Base-by-base conservation (phyloP, 2,797 vertebrate genomes). In the Melanotaenia parkinsoni region DNA sequence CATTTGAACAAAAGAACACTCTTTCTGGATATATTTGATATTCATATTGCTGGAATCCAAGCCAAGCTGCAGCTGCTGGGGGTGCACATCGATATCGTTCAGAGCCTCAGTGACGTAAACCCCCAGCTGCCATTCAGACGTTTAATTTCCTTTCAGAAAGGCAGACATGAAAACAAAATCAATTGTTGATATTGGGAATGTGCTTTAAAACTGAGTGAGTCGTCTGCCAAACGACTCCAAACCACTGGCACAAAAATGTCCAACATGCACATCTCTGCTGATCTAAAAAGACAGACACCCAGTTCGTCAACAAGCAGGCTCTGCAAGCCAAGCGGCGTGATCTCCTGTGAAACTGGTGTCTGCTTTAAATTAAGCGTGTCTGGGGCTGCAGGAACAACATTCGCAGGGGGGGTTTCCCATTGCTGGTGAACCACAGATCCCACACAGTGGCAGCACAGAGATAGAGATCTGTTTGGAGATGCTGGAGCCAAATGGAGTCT, bases 401-500 rank as follows among this genome's bases (percentile, higher is more conserved):
- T 24, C 77, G 51, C 59, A 5, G 64, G 70, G 61, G 13, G 40
- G 40, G 56, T 45, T 80, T 85, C 83, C 79, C 81, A 77, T 56
- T 45, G 64, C 63, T 18, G 63, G 58, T 20, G 47, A 77, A 56
- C 28, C 43, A 72, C 38, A 54, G 67, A 60, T 60, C 30, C 20
- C 9, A 66, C 20, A 35, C 12, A 68, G 57, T 45, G 24, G 65
- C 56, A 38, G 57, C 22, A 51, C 57, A 58, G 72, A 85, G 70
- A 86, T 77, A 83, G 54, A 70, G 73, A 86, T 87, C 77, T 78
- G 70, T 85, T 83, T 81, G 51, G 63, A 79, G 76, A 73, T 38
- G 68, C 62, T 72, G 70, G 67, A 72, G 71, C 72, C 76, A 71
- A 70, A 47, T 37, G n/a, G 18, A 45, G 74, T 62, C 73, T 68